Conservation (phyloP, 2,888 invertebrate species). For the Xanthia icteritia region DNA sequence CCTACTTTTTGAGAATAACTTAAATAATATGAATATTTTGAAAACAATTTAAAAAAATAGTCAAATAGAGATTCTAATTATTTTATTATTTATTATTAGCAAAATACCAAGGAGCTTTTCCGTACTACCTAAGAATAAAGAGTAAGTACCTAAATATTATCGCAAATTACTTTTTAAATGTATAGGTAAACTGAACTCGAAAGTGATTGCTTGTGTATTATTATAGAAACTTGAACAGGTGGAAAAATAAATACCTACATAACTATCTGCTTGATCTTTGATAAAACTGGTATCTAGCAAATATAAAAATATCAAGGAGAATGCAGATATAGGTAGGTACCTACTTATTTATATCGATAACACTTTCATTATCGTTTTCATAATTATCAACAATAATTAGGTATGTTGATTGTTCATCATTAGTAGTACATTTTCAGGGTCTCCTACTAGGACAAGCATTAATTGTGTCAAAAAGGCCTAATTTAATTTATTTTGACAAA, state of each 20-base stretch:
- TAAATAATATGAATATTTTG: neutral
- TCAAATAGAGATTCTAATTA: neutral
- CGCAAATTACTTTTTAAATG: neutral
- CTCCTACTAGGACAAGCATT: constrained; percentile 22
- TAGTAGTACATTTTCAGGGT: constrained; percentile 50
- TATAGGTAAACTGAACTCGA: neutral
- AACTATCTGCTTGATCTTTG: constrained; percentile 23
- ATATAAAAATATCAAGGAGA: constrained; percentile 21
- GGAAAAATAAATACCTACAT: constrained; percentile 7
- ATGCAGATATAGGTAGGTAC: neutral
- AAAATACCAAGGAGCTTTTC: neutral
- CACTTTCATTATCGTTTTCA: constrained; percentile 16
- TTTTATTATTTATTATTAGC: neutral
- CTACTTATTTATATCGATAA: constrained; percentile 11
- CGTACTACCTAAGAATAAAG: neutral
- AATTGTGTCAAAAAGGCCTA: constrained; percentile 31
- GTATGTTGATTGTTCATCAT: constrained; percentile 32
- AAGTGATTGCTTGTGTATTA: neutral
- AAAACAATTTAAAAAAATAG: neutral
- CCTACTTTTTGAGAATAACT: no score
- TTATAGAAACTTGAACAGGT: constrained; percentile 10
- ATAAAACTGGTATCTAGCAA: constrained; percentile 19
- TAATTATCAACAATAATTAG: constrained; percentile 16
- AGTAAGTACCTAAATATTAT: neutral
- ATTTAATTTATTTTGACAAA: constrained; percentile 36